These are phyloP conservation scores for Aromia moschata DNA, from an alignment of 2,888 invertebrate species.

Conservation along the genomic window DNA sequence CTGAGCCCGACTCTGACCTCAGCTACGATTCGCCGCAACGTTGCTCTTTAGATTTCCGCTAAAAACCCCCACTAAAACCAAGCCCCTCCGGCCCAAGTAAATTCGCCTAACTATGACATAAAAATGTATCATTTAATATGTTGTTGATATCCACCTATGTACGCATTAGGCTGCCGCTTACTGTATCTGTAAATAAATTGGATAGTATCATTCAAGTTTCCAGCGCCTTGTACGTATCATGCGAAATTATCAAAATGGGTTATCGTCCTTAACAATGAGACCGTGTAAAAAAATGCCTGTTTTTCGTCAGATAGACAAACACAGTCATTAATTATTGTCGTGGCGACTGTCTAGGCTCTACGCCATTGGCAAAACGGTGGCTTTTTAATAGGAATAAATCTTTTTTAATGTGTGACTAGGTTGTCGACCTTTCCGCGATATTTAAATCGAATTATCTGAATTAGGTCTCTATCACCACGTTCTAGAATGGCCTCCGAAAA, in stretches of 20 bases:
- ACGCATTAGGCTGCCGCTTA: too few species aligned
- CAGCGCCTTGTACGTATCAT: too few species aligned
- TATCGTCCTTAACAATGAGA: background rate
- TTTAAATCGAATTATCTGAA: background rate
- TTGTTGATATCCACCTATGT: too few species aligned
- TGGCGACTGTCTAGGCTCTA: background rate
- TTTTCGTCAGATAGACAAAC: background rate
- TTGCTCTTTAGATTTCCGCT: too few species aligned
- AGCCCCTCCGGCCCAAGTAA: too few species aligned
- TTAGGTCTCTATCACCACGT: constrained; percentile 1
- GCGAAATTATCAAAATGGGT: constrained; percentile 6
- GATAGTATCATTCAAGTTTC: too few species aligned
- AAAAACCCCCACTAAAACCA: too few species aligned
- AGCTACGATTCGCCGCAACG: too few species aligned
- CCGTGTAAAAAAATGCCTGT: background rate
- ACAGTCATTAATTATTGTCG: background rate
- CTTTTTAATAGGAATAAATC: background rate
- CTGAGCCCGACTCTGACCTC: too few species aligned
- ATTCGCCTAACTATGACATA: too few species aligned
- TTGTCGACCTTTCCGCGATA: background rate
- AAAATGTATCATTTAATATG: too few species aligned
- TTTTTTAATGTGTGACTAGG: background rate
- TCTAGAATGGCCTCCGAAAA: background rate
- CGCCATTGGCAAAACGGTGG: background rate
- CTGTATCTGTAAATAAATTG: too few species aligned